These are phyloP conservation scores for Sebastes oblongus DNA, from an alignment of 2,797 vertebrate species.

Conservation along the genomic window DNA sequence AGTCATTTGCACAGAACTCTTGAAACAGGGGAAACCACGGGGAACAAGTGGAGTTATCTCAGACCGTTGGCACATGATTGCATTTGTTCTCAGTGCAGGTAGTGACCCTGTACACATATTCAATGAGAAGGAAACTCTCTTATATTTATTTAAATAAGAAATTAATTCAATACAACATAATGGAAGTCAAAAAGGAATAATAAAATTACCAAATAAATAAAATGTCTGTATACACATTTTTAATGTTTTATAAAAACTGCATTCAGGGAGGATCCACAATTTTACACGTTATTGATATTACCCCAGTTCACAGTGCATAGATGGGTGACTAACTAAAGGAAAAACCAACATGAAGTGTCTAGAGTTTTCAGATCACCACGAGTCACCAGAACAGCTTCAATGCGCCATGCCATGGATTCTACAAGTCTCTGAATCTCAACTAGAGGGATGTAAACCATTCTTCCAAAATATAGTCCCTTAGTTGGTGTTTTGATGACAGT, in stretches of 20 bases:
- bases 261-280: neutral
- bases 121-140: neutral
- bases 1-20: neutral
- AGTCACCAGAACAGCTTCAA: no score
- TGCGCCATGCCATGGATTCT: no score
- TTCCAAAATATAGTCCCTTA: neutral
- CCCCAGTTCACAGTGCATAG: neutral
- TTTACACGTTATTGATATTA: neutral
- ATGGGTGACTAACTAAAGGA: neutral
- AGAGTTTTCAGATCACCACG: no score
- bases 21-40: neutral
- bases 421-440: neutral
- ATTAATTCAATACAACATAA: neutral
- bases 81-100: neutral
- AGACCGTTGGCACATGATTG: neutral
- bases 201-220: neutral
- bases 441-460: neutral
- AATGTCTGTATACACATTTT: neutral
- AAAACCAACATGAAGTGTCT: no score
- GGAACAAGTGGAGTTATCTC: neutral
- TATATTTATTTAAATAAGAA: neutral
- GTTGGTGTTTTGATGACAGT: neutral
- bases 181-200: neutral
- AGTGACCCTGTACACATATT: neutral
- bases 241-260: neutral